Conservation (phyloP, 2,888 invertebrate genomes). For the Tetragonisca angustula region DNA sequence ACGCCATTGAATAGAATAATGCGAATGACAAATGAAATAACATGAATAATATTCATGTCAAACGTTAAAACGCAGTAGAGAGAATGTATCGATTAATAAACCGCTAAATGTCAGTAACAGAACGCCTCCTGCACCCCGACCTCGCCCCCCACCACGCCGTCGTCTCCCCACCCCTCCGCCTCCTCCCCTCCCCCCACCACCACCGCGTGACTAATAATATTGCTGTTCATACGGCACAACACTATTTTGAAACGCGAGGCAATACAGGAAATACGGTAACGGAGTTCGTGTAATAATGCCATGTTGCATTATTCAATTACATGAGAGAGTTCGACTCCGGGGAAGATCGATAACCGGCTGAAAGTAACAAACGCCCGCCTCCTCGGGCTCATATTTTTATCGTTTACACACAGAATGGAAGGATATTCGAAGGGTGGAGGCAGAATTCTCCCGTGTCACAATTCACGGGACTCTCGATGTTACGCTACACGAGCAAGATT, state of each 20-base stretch:
- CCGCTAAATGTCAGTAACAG: slow-evolving; percentile 64
- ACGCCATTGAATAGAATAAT: slow-evolving; percentile 1
- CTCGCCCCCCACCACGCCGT: not conserved
- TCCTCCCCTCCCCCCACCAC: not conserved
- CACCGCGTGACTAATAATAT: slow-evolving; percentile 47
- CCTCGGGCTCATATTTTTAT: slow-evolving; percentile 43
- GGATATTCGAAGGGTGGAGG: not conserved
- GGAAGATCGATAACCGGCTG: slow-evolving; percentile 49
- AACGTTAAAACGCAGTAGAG: slow-evolving; percentile 51
- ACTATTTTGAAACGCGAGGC: slow-evolving; percentile 56
- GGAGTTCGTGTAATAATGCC: slow-evolving; percentile 51
- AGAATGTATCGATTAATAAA: slow-evolving; percentile 61
- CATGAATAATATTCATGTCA: slow-evolving; percentile 53
- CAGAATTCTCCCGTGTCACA: slow-evolving; percentile 1
- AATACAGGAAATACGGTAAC: slow-evolving; percentile 53
- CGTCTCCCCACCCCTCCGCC: not conserved
- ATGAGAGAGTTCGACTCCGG: slow-evolving; percentile 25
- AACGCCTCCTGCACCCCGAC: slow-evolving; percentile 12
- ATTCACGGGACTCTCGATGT: slow-evolving; percentile 24
- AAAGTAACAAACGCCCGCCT: slow-evolving; percentile 45
- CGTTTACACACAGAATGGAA: slow-evolving; percentile 38
- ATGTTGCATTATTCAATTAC: slow-evolving; percentile 60
- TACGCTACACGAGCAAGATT: slow-evolving; percentile 23
- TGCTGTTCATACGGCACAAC: slow-evolving; percentile 46
- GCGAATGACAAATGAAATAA: slow-evolving; percentile 43